Percentiles rank a stretch among this genome's conserved stretches.
Evolutionary conservation across 2,113 vertebrate species (phyloP).

Genomic region (Passer montanus): DNA sequence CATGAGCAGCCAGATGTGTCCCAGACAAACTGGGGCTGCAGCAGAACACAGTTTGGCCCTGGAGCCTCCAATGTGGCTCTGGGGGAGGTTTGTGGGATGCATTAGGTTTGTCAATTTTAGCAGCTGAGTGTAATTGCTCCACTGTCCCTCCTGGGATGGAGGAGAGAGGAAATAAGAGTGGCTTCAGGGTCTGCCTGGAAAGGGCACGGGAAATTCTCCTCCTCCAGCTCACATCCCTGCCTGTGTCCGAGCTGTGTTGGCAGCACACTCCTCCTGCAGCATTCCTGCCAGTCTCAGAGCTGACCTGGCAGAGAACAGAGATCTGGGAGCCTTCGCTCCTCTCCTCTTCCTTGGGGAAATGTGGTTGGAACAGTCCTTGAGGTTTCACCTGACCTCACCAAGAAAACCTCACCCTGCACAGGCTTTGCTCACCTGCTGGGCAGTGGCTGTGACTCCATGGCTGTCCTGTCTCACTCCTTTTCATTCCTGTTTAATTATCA

Average conservation of each 20-base stretch:
- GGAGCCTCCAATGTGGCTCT: not conserved
- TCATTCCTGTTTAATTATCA: not conserved
- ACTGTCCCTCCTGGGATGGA: not conserved
- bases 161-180: not conserved
- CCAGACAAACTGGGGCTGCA: not conserved
- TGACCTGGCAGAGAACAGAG: not conserved
- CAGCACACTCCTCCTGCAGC: not conserved
- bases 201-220: not conserved
- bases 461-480: not conserved
- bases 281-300: not conserved
- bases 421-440: not conserved
- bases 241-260: fast-evolving
- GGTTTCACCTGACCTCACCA: not conserved
- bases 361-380: not conserved
- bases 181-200: not conserved
- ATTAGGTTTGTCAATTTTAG: not conserved
- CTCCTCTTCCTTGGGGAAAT: not conserved
- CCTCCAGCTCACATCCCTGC: not conserved
- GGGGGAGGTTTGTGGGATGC: not conserved
- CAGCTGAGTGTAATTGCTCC: not conserved
- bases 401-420: fast-evolving
- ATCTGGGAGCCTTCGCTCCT: not conserved
- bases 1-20: fast-evolving
- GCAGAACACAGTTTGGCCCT: not conserved
- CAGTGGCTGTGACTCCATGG: not conserved